These are phyloP conservation scores for Zygaena filipendulae DNA, from an alignment of 2,888 invertebrate genomes.

Conservation along the genomic window DNA sequence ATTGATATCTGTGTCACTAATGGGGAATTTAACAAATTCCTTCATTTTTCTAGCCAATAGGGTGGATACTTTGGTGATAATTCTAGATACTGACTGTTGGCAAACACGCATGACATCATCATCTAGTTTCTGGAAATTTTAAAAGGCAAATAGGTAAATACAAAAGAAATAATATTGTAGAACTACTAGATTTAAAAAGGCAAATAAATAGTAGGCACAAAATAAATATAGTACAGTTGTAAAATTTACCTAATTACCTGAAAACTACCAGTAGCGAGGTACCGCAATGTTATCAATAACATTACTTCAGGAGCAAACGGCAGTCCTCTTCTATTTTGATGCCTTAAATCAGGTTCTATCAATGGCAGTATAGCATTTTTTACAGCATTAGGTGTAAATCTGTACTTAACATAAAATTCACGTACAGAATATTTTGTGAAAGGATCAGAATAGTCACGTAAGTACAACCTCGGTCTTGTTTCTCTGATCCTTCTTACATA, in stretches of 20 bases:
- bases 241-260: no score
- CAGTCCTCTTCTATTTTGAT: slow-evolving; percentile 14
- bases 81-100: slow-evolving; percentile 16
- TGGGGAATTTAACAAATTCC: slow-evolving; percentile 13
- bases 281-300: slow-evolving; percentile 11
- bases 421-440: slow-evolving; percentile 9
- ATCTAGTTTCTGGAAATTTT: slow-evolving; percentile 12
- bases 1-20: slow-evolving; percentile 7
- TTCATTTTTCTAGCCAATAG: slow-evolving; percentile 13
- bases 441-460: slow-evolving; percentile 12
- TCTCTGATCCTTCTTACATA: slow-evolving; percentile 4
- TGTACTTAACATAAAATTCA: slow-evolving; percentile 9
- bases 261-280: slow-evolving; percentile 17
- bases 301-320: slow-evolving; percentile 19
- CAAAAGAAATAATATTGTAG: no score
- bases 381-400: slow-evolving; percentile 9
- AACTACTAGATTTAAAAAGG: no score
- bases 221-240: no score
- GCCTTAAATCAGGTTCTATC: slow-evolving; percentile 9
- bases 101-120: slow-evolving; percentile 16
- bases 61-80: slow-evolving; percentile 12
- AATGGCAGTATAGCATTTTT: slow-evolving; percentile 8
- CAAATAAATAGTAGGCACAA: no score
- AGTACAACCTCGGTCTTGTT: slow-evolving; percentile 9
- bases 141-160: no score